These are phyloP conservation scores for Hyperoplus lanceolatus DNA, from an alignment of 2,797 vertebrate species.

Conservation along the genomic window DNA sequence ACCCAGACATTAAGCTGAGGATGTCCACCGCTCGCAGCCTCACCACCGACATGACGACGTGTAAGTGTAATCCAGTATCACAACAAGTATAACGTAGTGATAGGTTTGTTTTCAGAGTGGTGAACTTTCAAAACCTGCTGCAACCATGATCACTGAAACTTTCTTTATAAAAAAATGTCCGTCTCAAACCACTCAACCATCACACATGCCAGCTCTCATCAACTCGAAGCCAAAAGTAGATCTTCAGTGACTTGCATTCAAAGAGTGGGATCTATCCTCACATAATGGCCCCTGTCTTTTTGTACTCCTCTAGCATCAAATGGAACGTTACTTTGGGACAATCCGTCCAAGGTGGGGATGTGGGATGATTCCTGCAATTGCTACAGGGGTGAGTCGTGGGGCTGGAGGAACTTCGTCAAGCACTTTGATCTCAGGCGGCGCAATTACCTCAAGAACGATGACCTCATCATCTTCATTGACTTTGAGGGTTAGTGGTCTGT, in stretches of 20 bases:
- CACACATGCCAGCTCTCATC: background rate
- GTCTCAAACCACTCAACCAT: background rate
- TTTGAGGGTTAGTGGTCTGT: constrained; percentile 84
- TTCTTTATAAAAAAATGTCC: background rate
- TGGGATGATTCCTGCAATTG: constrained; percentile 79
- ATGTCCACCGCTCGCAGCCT: constrained; percentile 91
- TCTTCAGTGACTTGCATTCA: background rate
- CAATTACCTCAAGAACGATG: constrained; percentile 91
- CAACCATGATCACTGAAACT: background rate
- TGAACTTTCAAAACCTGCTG: background rate
- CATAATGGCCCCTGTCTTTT: constrained; percentile 1
- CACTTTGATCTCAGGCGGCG: constrained; percentile 85
- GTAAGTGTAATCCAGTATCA: constrained; percentile 53
- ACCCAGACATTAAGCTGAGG: constrained; percentile 86
- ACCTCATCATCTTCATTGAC: constrained; percentile 91
- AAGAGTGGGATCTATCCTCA: background rate
- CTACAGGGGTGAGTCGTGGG: constrained; percentile 65
- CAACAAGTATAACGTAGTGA: background rate
- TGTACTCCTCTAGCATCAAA: constrained; percentile 53
- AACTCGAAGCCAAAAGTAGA: background rate
- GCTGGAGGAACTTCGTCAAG: constrained; percentile 87
- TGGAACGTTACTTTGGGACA: constrained; percentile 83
- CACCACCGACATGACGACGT: constrained; percentile 80
- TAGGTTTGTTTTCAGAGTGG: background rate
- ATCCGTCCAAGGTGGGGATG: constrained; percentile 81